These are phyloP conservation scores for Glaucidium brasilianum DNA, from an alignment of 2,113 vertebrate species.

Conservation along the genomic window DNA sequence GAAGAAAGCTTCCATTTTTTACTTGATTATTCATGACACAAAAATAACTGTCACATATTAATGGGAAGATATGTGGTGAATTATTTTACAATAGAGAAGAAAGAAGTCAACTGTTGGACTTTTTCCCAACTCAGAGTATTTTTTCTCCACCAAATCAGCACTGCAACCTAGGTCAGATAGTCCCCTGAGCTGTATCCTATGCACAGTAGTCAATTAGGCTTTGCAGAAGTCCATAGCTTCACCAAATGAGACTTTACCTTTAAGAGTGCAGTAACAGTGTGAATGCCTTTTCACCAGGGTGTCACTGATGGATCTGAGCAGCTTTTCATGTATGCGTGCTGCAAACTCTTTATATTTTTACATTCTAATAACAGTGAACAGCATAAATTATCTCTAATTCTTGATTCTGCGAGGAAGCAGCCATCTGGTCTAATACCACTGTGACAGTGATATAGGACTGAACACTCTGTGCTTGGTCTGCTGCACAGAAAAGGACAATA, in stretches of 20 bases:
- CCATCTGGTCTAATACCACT: constrained; percentile 85
- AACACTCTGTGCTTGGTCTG: constrained; percentile 81
- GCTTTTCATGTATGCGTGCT: constrained; percentile 72
- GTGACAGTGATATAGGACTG: constrained; percentile 81
- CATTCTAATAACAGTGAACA: constrained; percentile 82
- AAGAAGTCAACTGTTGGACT: constrained; percentile 29
- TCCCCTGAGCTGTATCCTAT: not conserved
- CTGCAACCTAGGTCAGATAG: not conserved
- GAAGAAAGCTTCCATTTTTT: constrained; percentile 59
- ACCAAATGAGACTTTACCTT: not conserved
- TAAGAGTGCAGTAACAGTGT: not conserved
- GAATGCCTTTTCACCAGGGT: constrained; percentile 27
- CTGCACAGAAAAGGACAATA: constrained; percentile 82
- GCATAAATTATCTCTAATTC: constrained; percentile 85
- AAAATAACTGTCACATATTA: constrained; percentile 53
- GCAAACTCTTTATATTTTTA: constrained; percentile 80
- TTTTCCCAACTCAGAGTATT: constrained; percentile 19
- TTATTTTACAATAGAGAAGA: constrained; percentile 16
- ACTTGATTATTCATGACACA: constrained; percentile 44
- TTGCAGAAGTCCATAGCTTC: not conserved
- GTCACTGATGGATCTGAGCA: constrained; percentile 51
- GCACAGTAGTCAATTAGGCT: not conserved
- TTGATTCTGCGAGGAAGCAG: constrained; percentile 80
- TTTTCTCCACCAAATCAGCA: not conserved
- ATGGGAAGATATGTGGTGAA: not conserved